phyloP scores from a whole-genome alignment of 2,888 invertebrate genomes.

The Tenodera sinensis region DNA sequence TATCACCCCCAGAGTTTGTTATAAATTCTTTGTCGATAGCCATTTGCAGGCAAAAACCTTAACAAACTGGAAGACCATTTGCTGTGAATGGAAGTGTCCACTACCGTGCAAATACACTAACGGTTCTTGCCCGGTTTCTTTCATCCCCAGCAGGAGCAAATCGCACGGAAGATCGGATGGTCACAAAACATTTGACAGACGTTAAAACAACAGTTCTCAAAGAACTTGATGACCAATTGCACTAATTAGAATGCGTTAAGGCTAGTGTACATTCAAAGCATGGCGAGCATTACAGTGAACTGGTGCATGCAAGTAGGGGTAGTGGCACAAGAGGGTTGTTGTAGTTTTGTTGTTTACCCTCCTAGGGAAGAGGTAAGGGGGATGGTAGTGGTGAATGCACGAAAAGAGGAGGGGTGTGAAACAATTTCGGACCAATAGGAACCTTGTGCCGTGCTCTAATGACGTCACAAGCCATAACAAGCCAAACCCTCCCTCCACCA shows the following conservation, averaged over 20 bases:
- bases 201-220: neutral
- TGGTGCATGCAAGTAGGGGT: neutral
- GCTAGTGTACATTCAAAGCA: no score
- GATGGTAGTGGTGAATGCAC: neutral
- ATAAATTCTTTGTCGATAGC: neutral
- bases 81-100: neutral
- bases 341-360: neutral
- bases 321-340: neutral
- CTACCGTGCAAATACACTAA: no score
- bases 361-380: neutral
- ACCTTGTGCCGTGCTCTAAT: neutral
- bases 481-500: neutral
- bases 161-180: neutral
- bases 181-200: neutral
- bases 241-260: neutral
- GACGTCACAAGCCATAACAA: neutral
- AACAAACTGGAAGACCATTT: neutral
- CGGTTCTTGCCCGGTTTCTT: neutral
- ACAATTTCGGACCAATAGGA: slow-evolving; percentile 12
- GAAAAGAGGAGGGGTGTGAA: slow-evolving; percentile 7
- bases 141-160: neutral
- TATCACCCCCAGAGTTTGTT: neutral
- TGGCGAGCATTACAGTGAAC: neutral
- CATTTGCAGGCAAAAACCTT: neutral
- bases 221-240: neutral